Evolutionary conservation across 2,888 invertebrate genomes (phyloP), one percentile per base, ranked within the genome.

Genomic region (Orthosia gracilis): DNA sequence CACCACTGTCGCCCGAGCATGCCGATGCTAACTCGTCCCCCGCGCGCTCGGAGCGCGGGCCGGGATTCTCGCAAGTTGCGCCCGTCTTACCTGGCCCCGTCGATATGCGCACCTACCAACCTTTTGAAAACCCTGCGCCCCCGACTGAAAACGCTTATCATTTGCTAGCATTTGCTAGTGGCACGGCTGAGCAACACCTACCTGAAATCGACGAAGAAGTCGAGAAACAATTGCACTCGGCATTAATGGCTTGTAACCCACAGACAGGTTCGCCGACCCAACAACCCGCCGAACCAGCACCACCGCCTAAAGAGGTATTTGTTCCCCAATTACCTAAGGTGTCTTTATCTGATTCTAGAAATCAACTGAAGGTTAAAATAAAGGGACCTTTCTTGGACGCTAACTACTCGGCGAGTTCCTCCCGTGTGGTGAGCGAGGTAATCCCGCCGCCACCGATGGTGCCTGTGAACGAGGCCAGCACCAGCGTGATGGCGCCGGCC

Each of bases 291-390:
- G 90, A 87, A 54, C 68, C 80, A 18, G 85, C 76, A 31, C 94
- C 92, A 50, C 91, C 91, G 23, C 89, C 91, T 15, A 92, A 91
- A 84, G 92, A 93, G 55, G 76, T 86, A 2, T 90, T 88, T 83
- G 88, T 76, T 58, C 93, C 95, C 13, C 94, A 92, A 54, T 85
- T 94, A 74, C 97, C 97, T 4, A 98, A 98, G 90, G 98, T 98
- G 0, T 98, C 98, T 2, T 94, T 98, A 1, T 97, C 97, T 0
- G 98, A 98, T 93, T 98, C 98, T 0, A 97, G 98, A 49, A 98
- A 98, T 93, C 98, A 98, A 90, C 95, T 99, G 7, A 99, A 99
- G 92, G 98, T 99, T 0, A 99, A 99, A 94, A 99, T 99, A 80
- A 99, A 99, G 92, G 99, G 98, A 4, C 99, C 99, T 0, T 97